Conservation (phyloP, 1,140 invertebrate genomes). For the Carcinoscorpius rotundicauda region DNA sequence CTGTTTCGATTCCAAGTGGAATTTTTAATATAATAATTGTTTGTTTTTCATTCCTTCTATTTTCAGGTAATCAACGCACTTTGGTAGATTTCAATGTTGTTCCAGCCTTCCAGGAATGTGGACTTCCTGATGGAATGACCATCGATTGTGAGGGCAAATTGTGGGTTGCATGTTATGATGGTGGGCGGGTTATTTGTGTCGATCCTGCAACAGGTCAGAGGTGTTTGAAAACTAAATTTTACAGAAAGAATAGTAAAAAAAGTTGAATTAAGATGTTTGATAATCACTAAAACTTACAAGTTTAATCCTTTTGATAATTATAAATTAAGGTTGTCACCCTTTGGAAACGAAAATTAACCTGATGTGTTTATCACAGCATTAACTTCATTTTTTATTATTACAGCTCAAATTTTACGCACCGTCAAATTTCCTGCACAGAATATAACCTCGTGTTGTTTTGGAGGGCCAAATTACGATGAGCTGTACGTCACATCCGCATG, state of each 20-base stretch:
- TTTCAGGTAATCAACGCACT: slow-evolving; percentile 33
- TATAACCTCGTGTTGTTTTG: slow-evolving; percentile 66
- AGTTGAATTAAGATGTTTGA: too few species aligned
- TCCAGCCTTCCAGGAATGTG: slow-evolving; percentile 33
- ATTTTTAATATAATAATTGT: too few species aligned
- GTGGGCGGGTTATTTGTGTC: slow-evolving; percentile 32
- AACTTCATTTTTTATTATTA: slow-evolving; percentile 2
- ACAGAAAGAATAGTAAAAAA: too few species aligned
- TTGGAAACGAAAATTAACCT: too few species aligned
- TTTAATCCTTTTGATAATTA: too few species aligned
- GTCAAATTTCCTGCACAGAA: slow-evolving; percentile 52
- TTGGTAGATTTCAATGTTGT: slow-evolving; percentile 34
- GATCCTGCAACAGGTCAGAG: slow-evolving; percentile 28
- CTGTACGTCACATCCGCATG: slow-evolving; percentile 59
- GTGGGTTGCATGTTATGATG: slow-evolving; percentile 54
- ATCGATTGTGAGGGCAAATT: slow-evolving; percentile 57
- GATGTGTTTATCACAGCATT: too few species aligned
- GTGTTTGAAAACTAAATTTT: too few species aligned
- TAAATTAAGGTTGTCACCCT: too few species aligned
- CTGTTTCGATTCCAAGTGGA: too few species aligned
- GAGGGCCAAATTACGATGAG: slow-evolving; percentile 56
- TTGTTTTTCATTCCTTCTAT: too few species aligned
- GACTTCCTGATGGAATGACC: slow-evolving; percentile 58
- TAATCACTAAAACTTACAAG: too few species aligned
- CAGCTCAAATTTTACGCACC: slow-evolving; percentile 41